Conservation (phyloP, 2,888 invertebrate species). For the Nymphalis polychloros region DNA sequence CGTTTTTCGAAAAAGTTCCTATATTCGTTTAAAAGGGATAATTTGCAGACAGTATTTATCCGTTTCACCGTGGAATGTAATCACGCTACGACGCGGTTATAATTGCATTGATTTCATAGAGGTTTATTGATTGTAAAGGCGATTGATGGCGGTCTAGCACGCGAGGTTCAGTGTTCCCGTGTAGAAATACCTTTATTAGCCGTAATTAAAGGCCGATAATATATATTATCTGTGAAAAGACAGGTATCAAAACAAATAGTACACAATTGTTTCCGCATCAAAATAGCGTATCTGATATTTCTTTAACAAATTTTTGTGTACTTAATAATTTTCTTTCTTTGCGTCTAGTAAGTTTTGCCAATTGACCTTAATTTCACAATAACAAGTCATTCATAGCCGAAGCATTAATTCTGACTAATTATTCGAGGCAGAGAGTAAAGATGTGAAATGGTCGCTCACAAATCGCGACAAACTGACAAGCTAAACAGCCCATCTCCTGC, state of each 20-base stretch:
- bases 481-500: slow-evolving; percentile 75
- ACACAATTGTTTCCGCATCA: slow-evolving; percentile 14
- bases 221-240: slow-evolving; percentile 28
- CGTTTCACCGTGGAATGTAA: slow-evolving; percentile 6
- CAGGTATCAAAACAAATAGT: slow-evolving; percentile 1
- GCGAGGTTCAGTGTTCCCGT: slow-evolving; percentile 50
- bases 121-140: slow-evolving; percentile 71
- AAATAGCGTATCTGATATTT: background rate
- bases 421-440: slow-evolving; percentile 77
- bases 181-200: slow-evolving; percentile 38
- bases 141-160: slow-evolving; percentile 69
- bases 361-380: slow-evolving; percentile 65
- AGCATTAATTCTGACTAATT: slow-evolving; percentile 79
- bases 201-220: slow-evolving; percentile 34
- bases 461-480: slow-evolving; percentile 77
- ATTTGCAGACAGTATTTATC: slow-evolving; percentile 1
- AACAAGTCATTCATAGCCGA: slow-evolving; percentile 70
- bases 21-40: slow-evolving; percentile 2
- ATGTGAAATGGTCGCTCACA: slow-evolving; percentile 78
- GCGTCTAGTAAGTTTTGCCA: slow-evolving; percentile 37
- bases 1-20: slow-evolving; percentile 1
- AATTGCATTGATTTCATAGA: slow-evolving; percentile 74
- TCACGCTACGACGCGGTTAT: slow-evolving; percentile 48
- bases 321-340: slow-evolving; percentile 4
- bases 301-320: background rate